Conservation (phyloP, 2,888 invertebrate genomes). For the Caenorhabditis macrosperma region DNA sequence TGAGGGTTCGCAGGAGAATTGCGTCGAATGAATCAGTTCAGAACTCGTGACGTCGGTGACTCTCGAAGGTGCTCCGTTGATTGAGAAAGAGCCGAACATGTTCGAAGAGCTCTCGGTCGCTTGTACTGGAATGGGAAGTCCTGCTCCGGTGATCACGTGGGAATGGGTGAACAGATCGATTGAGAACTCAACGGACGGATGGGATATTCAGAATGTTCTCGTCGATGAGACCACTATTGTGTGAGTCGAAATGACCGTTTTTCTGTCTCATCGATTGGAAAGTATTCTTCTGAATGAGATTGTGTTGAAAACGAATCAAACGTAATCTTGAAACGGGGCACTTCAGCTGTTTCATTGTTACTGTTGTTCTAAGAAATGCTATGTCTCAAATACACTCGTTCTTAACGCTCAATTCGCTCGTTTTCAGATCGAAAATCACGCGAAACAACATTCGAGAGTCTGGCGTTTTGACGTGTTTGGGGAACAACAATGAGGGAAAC, state of each 20-base stretch:
- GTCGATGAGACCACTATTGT: slow-evolving; percentile 42
- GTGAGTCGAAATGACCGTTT: too few relatives aligned
- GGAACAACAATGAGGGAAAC: slow-evolving; percentile 58
- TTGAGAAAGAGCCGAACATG: slow-evolving; percentile 63
- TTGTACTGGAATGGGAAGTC: slow-evolving; percentile 62
- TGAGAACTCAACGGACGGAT: slow-evolving; percentile 53
- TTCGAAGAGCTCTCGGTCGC: slow-evolving; percentile 44
- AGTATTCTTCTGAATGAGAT: background rate
- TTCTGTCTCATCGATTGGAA: background rate
- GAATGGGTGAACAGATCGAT: slow-evolving; percentile 57
- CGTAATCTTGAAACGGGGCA: too few relatives aligned
- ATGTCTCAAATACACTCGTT: too few relatives aligned
- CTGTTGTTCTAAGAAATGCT: too few relatives aligned
- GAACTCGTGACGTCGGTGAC: slow-evolving; percentile 58
- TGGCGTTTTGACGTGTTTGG: slow-evolving; percentile 50
- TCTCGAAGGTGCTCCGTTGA: slow-evolving; percentile 49
- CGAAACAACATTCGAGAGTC: slow-evolving; percentile 46
- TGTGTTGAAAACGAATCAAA: too few relatives aligned
- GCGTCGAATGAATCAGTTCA: slow-evolving; percentile 17
- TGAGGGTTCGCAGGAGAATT: slow-evolving; percentile 19
- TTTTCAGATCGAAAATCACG: slow-evolving; percentile 53
- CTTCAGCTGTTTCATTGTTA: too few relatives aligned
- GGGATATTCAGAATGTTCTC: slow-evolving; percentile 44
- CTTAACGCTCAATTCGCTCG: too few relatives aligned
- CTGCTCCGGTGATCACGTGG: slow-evolving; percentile 66